Evolutionary conservation across 2,888 invertebrate genomes (phyloP).

Genomic region (Hydrotaea diabolus): DNA sequence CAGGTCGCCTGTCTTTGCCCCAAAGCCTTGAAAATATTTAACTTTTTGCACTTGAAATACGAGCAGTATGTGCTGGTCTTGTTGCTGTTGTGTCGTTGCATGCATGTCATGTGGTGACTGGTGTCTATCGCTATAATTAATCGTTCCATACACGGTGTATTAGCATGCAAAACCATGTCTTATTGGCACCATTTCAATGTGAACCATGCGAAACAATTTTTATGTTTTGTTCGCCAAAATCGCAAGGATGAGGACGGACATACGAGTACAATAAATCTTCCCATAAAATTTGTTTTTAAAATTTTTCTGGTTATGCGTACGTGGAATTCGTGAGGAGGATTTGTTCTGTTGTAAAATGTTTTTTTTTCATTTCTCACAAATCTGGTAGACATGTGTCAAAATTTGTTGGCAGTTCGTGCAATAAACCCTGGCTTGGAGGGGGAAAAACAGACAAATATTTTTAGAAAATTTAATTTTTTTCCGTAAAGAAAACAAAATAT

Average conservation of each 20-base stretch:
- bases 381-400: slow-evolving; percentile 20
- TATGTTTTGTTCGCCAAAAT: background rate
- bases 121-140: slow-evolving; percentile 59
- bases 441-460: too few species aligned
- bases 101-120: slow-evolving; percentile 16
- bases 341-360: background rate
- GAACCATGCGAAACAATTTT: background rate
- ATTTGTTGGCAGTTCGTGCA: background rate
- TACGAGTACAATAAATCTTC: background rate
- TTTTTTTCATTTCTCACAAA: background rate
- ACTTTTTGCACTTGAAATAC: slow-evolving; percentile 57
- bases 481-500: too few species aligned
- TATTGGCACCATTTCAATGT: slow-evolving; percentile 23
- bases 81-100: background rate
- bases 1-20: slow-evolving; percentile 19
- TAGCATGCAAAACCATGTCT: slow-evolving; percentile 52
- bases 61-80: background rate
- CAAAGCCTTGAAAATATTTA: slow-evolving; percentile 55
- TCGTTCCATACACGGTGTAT: slow-evolving; percentile 43
- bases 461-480: too few species aligned
- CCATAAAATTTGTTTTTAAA: background rate
- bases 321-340: background rate
- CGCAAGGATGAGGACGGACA: background rate
- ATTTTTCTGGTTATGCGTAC: background rate
- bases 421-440: too few species aligned